These are phyloP conservation scores for Dryomyza anilis DNA, from an alignment of 2,888 invertebrate genomes.

Conservation along the genomic window DNA sequence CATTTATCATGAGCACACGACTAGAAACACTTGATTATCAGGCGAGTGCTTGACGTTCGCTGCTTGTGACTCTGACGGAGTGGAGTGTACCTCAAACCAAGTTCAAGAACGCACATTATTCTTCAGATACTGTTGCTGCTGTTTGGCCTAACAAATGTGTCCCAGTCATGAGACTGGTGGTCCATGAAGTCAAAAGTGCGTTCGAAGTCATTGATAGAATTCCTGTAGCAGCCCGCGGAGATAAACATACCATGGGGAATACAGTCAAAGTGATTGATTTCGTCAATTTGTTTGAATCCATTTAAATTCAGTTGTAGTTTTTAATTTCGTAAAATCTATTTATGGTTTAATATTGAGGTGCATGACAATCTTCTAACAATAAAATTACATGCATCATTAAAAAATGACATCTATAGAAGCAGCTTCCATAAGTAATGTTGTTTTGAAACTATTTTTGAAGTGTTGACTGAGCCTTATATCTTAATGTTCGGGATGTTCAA, in stretches of 20 bases:
- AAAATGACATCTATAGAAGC: not conserved
- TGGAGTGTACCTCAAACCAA: not conserved
- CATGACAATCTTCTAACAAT: no score
- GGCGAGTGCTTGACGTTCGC: not conserved
- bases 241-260: slow-evolving; percentile 27
- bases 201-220: not conserved
- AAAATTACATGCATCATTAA: no score
- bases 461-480: slow-evolving; percentile 44
- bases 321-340: no score
- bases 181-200: slow-evolving; percentile 2
- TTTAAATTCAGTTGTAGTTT: not conserved
- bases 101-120: slow-evolving; percentile 24
- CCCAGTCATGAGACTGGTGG: not conserved
- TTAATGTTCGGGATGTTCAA: not conserved
- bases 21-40: slow-evolving; percentile 41
- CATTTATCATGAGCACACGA: slow-evolving; percentile 58
- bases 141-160: not conserved
- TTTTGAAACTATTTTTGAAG: slow-evolving; percentile 34
- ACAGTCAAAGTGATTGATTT: slow-evolving; percentile 35
- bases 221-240: slow-evolving; percentile 21
- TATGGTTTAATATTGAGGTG: not conserved
- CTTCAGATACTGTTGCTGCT: not conserved
- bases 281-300: slow-evolving; percentile 5
- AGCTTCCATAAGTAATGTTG: not conserved
- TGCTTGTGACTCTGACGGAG: slow-evolving; percentile 1